phyloP scores from a whole-genome alignment of 2,113 vertebrate species.

The Podocnemis expansa region DNA sequence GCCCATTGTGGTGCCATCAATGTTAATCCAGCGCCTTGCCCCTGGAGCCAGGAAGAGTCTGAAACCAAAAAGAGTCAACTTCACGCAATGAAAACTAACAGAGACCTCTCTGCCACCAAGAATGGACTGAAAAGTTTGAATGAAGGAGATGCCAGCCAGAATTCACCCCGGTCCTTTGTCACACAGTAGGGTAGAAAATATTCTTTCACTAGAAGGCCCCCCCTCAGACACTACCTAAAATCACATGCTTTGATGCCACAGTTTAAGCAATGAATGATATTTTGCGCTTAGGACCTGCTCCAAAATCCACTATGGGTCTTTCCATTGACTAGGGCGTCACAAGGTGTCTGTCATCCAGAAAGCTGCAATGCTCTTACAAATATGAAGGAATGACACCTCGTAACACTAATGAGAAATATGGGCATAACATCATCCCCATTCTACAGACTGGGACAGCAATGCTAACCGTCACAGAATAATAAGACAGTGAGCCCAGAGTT shows the following conservation, averaged over 20 bases:
- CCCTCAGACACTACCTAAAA: not conserved
- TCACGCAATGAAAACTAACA: not conserved
- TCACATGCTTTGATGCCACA: not conserved
- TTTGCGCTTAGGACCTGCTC: not conserved
- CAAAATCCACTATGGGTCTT: not conserved
- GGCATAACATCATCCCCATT: not conserved
- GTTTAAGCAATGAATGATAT: not conserved
- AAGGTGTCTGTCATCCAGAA: not conserved
- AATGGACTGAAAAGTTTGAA: not conserved
- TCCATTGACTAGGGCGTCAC: not conserved
- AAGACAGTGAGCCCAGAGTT: not conserved
- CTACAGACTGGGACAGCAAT: not conserved
- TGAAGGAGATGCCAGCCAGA: not conserved
- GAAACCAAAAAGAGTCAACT: slow-evolving; percentile 19
- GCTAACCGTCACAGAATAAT: not conserved
- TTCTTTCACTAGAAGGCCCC: not conserved
- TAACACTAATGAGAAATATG: not conserved
- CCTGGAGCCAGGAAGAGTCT: slow-evolving; percentile 96
- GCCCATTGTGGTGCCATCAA: slow-evolving; percentile 98
- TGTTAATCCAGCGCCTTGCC: slow-evolving; percentile 97
- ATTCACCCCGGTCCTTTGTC: not conserved
- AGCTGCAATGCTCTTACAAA: not conserved
- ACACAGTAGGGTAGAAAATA: not conserved
- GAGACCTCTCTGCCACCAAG: not conserved
- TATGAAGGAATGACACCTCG: not conserved